phyloP scores from a whole-genome alignment of 2,113 vertebrate species.

The Mobula hypostoma region DNA sequence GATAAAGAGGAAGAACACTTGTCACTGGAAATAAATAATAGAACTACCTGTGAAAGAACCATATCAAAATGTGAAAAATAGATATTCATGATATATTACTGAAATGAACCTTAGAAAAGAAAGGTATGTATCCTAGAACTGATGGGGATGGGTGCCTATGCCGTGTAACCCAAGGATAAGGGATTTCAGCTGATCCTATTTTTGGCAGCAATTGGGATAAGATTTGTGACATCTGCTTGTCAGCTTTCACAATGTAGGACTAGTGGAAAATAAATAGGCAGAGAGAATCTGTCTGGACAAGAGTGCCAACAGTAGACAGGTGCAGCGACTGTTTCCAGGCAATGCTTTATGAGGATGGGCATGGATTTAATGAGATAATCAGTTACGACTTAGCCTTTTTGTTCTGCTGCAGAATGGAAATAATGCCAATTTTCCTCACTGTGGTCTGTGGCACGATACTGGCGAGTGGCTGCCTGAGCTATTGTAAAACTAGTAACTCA shows the following conservation, averaged over 20 bases:
- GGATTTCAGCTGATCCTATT: neutral
- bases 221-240: neutral
- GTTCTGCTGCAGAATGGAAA: neutral
- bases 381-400: conserved; percentile 4
- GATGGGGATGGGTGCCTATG: too few relatives aligned
- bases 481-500: neutral
- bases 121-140: neutral
- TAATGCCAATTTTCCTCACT: neutral
- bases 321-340: neutral
- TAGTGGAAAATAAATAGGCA: neutral
- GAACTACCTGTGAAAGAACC: neutral
- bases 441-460: neutral
- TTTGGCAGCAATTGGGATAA: neutral
- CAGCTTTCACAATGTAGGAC: neutral
- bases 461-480: neutral
- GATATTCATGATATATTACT: neutral
- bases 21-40: neutral
- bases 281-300: neutral
- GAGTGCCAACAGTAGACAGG: neutral
- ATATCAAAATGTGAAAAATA: neutral
- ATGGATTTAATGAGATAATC: conserved; percentile 19
- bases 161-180: neutral
- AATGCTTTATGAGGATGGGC: neutral
- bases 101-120: neutral
- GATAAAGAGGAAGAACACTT: neutral